Evolutionary conservation across 1,140 invertebrate genomes (phyloP), one percentile per base, ranked within the genome.

Genomic region (Archivesica marissinica): DNA sequence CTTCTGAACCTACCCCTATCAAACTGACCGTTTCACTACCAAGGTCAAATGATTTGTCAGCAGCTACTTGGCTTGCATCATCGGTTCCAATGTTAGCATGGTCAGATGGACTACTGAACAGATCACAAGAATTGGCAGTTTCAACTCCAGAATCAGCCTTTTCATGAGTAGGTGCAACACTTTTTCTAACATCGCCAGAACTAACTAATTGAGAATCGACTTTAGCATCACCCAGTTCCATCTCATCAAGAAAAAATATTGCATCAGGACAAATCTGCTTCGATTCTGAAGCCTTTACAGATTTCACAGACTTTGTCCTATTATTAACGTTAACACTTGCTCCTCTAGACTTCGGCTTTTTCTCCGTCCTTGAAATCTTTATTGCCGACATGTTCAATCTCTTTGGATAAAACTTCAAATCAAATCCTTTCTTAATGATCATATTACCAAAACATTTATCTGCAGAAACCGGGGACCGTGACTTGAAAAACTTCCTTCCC

Each of bases 391-490:
- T 35, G 28, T 39, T 44, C 6, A 59, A 38, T 70, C 70, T 66
- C 64, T 52, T 85, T 28, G 82, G 39, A 33, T 76, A 54, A 78
- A 85, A 85, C 59, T 85, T 76, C 9, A 85, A 23, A 20, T 85
- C 59, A 85, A 85, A 85, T n/a, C 82, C 82, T 70, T 85, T 85
- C 61, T 70, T 77, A 17, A 85, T 54, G 41, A 85, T 47, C 20
- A 85, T 44, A 52, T 72, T 85, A 15, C 81, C 81, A 52, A 84
- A 61, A 28, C 25, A 59, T 44, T 54, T 47, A 70, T 77, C 82
- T 9, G 74, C 61, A 2, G 72, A 66, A 28, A 44, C 82, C 0
- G 82, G 82, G 3, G 82, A 77, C 9, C 82, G 23, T 9, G 41
- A 33, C 44, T 85, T 85, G 28, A 85, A 85, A 39, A 85, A 85